These are phyloP conservation scores for Octomys mimax DNA, from an alignment of 2,797 vertebrate species.

Conservation along the genomic window DNA sequence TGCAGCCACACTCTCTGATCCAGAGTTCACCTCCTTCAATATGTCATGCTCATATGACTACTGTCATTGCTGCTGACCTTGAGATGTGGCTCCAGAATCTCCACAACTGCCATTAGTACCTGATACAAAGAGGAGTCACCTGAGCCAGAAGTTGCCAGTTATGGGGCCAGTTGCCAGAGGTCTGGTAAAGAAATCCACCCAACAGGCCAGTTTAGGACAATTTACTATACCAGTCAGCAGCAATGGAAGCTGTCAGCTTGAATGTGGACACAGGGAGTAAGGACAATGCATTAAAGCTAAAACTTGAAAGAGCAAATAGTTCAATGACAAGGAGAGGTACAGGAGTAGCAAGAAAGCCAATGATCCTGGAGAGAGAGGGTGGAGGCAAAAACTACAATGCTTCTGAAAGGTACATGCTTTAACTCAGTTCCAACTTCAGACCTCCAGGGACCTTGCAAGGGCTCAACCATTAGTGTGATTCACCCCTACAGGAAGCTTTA, in stretches of 20 bases:
- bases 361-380: neutral
- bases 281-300: neutral
- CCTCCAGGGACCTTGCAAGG: neutral
- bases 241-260: neutral
- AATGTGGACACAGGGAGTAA: neutral
- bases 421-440: neutral
- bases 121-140: conserved; percentile 21
- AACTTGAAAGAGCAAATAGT: neutral
- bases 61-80: neutral
- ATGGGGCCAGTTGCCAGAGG: neutral
- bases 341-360: neutral
- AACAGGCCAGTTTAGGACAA: neutral
- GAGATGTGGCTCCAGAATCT: accelerated
- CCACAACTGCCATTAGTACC: neutral
- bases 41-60: accelerated
- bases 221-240: neutral
- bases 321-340: neutral
- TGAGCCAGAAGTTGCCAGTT: neutral
- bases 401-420: neutral
- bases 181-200: neutral
- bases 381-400: neutral
- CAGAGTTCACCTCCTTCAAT: neutral
- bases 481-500: neutral
- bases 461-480: neutral
- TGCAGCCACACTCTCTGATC: neutral